Evolutionary conservation across 2,113 vertebrate genomes (phyloP).

Genomic region (Athene noctua): DNA sequence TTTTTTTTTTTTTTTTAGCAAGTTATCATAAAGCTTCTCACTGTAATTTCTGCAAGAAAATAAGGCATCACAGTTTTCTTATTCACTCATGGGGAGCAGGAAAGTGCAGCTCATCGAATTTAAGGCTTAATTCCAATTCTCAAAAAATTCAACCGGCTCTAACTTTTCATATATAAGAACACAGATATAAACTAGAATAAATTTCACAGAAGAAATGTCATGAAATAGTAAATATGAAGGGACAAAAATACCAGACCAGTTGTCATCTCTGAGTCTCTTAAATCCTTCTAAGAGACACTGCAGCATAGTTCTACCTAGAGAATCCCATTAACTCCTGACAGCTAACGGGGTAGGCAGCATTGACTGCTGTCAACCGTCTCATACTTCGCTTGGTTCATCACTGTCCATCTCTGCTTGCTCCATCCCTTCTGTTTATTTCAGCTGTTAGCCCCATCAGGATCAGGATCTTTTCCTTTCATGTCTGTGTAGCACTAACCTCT

Average conservation of each 20-base stretch:
- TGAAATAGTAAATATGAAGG: not conserved
- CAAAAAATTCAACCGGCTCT: not conserved
- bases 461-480: not conserved
- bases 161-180: not conserved
- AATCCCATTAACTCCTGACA: not conserved
- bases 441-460: not conserved
- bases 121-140: not conserved
- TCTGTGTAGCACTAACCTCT: not conserved
- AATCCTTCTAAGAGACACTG: not conserved
- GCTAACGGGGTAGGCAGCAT: not conserved
- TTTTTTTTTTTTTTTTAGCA: not conserved
- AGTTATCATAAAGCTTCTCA: not conserved
- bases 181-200: not conserved
- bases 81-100: not conserved
- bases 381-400: not conserved
- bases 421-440: not conserved
- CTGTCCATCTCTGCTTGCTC: not conserved
- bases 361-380: not conserved
- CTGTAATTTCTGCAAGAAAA: not conserved
- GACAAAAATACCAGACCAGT: not conserved
- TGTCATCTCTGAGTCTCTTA: not conserved
- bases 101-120: not conserved
- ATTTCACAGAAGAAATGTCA: not conserved
- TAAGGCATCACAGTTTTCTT: not conserved
- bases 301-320: not conserved